Base-by-base conservation (phyloP, 2,113 vertebrate genomes). In the Thunnus thynnus region DNA sequence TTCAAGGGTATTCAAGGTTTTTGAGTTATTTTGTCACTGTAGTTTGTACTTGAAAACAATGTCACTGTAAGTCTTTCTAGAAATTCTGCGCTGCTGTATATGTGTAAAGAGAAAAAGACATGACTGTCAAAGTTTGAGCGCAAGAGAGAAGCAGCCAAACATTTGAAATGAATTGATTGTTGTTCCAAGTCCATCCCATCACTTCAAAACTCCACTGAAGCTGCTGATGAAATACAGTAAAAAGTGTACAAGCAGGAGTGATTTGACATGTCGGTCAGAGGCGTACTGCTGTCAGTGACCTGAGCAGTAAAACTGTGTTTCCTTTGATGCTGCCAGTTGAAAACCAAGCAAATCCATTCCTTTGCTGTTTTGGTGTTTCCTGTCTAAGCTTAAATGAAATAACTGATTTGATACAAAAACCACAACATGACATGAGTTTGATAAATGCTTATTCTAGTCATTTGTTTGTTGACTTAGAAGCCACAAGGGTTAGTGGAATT, bases 391-490 rank as follows among this genome's bases (percentile, higher is more conserved):
- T 32, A 51, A 78, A 57, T 71, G 0, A 67, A 72, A 64, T 44
- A 76, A 60, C 25, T 76, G 44, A 18, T 56, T 47, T 69, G 6
- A 50, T 48, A 50, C 4, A 20, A 69, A 75, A 55, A 61, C 56
- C 16, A 66, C 0, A 36, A 73, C 47, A 54, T 47, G 51, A 46
- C 57, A 44, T 30, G 20, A 75, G 14, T 57, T 52, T 62, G 13
- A 2, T 12, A n/a, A 68, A 63, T 17, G 27, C 51, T 66, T 44
- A 10, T 5, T 72, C 46, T 7, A 0, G 48, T 66, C 58, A 62
- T 70, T 36, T 78, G 58, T 83, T 83, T 32, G 10, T 68, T 62
- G 56, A 62, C 44, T 76, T 51, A 36, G 8, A 63, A 18, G 47
- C 57, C 69, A 48, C 0, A 1, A 48, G 46, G 52, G 48, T 78